Percentiles rank a stretch among this genome's conserved stretches.
These are phyloP conservation scores for Vanessa atalanta DNA, from an alignment of 1,140 invertebrate species.

Conservation along the genomic window DNA sequence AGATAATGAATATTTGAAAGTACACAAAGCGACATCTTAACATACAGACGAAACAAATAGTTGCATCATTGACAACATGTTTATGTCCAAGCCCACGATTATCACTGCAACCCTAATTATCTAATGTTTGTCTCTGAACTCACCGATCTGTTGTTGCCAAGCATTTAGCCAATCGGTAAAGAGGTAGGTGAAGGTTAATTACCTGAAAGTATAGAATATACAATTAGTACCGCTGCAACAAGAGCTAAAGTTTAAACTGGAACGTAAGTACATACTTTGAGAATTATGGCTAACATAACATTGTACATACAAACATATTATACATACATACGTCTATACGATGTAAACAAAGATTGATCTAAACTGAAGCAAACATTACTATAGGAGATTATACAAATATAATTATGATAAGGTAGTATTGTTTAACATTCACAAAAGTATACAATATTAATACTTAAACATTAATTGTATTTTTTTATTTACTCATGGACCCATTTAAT, in stretches of 20 bases:
- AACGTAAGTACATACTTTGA: not conserved
- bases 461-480: no score
- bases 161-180: slow-evolving; percentile 63
- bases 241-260: not conserved
- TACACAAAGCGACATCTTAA: not conserved
- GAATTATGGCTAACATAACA: slow-evolving; percentile 16
- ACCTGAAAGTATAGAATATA: slow-evolving; percentile 76
- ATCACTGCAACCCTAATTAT: slow-evolving; percentile 43
- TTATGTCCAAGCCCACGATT: slow-evolving; percentile 16
- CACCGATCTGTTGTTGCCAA: slow-evolving; percentile 70
- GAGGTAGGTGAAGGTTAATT: slow-evolving; percentile 76
- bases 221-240: slow-evolving; percentile 49
- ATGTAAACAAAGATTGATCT: slow-evolving; percentile 27
- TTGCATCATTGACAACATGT: slow-evolving; percentile 16
- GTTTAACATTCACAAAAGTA: not conserved
- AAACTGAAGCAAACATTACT: slow-evolving; percentile 27
- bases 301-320: not conserved
- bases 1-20: not conserved
- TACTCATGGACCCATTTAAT: no score
- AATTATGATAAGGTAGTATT: not conserved
- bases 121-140: slow-evolving; percentile 64
- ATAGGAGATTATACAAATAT: slow-evolving; percentile 5
- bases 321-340: not conserved
- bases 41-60: slow-evolving; percentile 13
- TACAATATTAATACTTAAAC: no score